A percentile compares a stretch with the other conserved stretches of the same genome.
Evolutionary conservation across 92 coral and sea anemone species (phyloP).

Genomic region (Actinostola sp.): DNA sequence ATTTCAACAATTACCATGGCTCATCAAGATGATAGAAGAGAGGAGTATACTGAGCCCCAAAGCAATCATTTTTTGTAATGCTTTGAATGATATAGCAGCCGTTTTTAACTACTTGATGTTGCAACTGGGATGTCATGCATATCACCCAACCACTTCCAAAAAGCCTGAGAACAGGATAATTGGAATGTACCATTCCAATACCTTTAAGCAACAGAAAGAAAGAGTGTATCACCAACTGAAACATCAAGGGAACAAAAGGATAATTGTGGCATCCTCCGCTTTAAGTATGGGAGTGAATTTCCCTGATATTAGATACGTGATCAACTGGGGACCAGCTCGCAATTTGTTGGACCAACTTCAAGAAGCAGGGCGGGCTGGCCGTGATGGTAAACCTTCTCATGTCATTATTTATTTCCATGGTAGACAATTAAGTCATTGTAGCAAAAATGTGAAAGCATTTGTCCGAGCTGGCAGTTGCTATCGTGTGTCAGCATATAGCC

Average conservation of each 20-base stretch:
- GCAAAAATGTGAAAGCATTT: constrained; percentile 30
- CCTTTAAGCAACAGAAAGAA: constrained; percentile 32
- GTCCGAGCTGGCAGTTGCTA: constrained; percentile 20
- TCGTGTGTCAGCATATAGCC: constrained; percentile 26
- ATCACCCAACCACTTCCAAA: not conserved
- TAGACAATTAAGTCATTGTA: constrained; percentile 33
- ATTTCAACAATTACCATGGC: not conserved
- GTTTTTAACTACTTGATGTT: constrained; percentile 31
- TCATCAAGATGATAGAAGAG: not conserved
- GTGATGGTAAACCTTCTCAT: constrained; percentile 25
- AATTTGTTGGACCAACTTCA: constrained; percentile 35
- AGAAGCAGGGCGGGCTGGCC: constrained; percentile 45
- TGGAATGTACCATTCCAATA: constrained; percentile 47
- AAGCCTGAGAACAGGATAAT: constrained; percentile 8
- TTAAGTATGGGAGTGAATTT: constrained; percentile 60
- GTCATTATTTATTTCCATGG: constrained; percentile 30
- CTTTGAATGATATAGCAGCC: constrained; percentile 33
- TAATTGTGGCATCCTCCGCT: constrained; percentile 46
- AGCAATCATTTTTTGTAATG: constrained; percentile 29
- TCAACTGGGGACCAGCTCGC: constrained; percentile 43
- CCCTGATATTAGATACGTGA: constrained; percentile 37
- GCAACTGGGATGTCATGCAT: constrained; percentile 33
- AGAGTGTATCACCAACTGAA: constrained; percentile 15
- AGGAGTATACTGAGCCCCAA: not conserved
- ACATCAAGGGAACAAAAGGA: constrained; percentile 21